These are phyloP conservation scores for Tetraneura akinire DNA, from an alignment of 1,140 invertebrate genomes.

Conservation along the genomic window DNA sequence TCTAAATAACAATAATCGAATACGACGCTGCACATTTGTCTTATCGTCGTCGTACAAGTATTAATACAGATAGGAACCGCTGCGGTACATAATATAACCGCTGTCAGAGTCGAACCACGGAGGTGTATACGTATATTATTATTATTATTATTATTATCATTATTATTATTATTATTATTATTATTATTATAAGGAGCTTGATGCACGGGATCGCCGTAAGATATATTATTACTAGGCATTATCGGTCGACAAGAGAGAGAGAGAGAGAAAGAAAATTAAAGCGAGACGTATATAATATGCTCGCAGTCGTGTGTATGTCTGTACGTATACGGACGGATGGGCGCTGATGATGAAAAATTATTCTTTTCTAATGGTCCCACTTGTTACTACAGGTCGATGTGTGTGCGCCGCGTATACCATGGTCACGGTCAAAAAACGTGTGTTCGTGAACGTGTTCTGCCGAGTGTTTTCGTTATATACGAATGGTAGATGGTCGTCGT, in stretches of 20 bases:
- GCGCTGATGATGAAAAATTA: slow-evolving; percentile 50
- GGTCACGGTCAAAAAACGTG: slow-evolving; percentile 44
- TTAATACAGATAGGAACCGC: too few relatives aligned
- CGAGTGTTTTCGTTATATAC: slow-evolving; percentile 46
- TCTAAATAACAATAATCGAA: background rate
- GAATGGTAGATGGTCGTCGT: slow-evolving; percentile 6
- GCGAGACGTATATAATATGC: slow-evolving; percentile 2
- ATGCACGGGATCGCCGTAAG: background rate
- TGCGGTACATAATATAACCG: too few relatives aligned
- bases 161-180: too few relatives aligned
- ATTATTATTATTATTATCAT: too few relatives aligned
- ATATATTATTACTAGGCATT: slow-evolving; percentile 23
- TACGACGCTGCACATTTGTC: slow-evolving; percentile 1
- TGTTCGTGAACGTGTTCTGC: slow-evolving; percentile 37
- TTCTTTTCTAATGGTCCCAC: slow-evolving; percentile 45
- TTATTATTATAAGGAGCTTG: too few relatives aligned
- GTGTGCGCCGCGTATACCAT: background rate
- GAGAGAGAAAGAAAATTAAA: background rate
- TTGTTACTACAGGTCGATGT: slow-evolving; percentile 29
- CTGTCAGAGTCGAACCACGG: too few relatives aligned
- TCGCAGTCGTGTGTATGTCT: background rate
- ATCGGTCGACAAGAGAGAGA: background rate
- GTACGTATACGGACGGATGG: slow-evolving; percentile 16
- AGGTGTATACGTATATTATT: too few relatives aligned
- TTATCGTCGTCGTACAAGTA: background rate